Evolutionary conservation across 1,140 invertebrate species (phyloP), one percentile per base, ranked within the genome.

Genomic region (Patella vulgata): DNA sequence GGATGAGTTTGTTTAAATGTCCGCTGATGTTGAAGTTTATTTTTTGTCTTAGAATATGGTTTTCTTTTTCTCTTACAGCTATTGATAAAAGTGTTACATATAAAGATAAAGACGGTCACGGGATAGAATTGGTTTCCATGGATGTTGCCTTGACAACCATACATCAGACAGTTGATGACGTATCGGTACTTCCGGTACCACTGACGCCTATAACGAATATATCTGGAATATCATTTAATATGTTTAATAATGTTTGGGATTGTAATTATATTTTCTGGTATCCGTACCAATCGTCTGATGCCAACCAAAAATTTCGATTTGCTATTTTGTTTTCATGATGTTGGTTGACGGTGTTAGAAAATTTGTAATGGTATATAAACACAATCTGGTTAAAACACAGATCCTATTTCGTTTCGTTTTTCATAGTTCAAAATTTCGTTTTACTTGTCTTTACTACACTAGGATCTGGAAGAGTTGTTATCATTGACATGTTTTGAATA

Each of bases 241-340:
- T 79, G 11, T 78, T 64, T 56, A 79, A 79, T 51, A 79, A 79
- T 47, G 61, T 76, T 5, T 79, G 77, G 77, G 63, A 74, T 50
- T 74, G 71, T 23, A 79, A 79, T 47, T 79, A 78, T 42, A 70
- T 79, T 25, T 64, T 71, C 25, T 79, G 75, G 77, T 79, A 78
- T 61, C 75, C 77, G 3, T 77, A 70, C 40, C 8, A 56, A 6
- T n/a, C 62, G 4, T 44, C 39, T 2, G 73, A 78, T 47, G 42
- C 68, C 14, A 33, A 69, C 59, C 72, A 64, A 52, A 66, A 69
- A 48, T 52, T 62, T 21, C 47, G 68, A 48, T 75, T 75, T 68
- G 11, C 33, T 21, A 36, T 63, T 17, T 52, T 51, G 36, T 61
- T 67, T 57, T 36, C 33, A 36, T 36, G 33, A 36, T n/a, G n/a